These are phyloP conservation scores for Exaiptasia diaphana DNA, from an alignment of 64 coral and sea anemone species.

Conservation along the genomic window DNA sequence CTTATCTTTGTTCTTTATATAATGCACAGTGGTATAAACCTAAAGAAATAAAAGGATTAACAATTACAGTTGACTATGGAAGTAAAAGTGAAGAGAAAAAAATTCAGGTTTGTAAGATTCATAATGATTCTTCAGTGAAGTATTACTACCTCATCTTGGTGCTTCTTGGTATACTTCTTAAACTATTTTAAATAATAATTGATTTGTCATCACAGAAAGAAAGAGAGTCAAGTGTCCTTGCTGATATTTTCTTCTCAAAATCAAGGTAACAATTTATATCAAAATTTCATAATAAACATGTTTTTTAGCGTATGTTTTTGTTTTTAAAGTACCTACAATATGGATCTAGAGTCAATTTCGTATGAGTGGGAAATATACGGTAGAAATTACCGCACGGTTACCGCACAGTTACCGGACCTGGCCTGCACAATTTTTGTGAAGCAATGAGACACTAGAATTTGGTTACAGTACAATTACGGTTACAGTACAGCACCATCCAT, in stretches of 20 bases:
- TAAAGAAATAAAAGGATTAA: not conserved
- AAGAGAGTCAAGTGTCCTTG: constrained; percentile 85
- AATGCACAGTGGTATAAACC: constrained; percentile 74
- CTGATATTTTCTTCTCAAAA: constrained; percentile 90
- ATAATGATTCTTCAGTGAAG: not conserved
- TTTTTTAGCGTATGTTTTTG: not conserved
- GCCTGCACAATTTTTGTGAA: too few relatives aligned
- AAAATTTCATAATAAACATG: not conserved
- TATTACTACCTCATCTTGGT: not conserved
- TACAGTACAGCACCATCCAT: too few relatives aligned
- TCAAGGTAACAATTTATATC: constrained; percentile 73
- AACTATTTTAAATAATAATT: not conserved
- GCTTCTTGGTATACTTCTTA: not conserved
- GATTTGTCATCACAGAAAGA: constrained; percentile 64
- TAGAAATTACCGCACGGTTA: too few relatives aligned
- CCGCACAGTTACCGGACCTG: too few relatives aligned
- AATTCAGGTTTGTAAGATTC: constrained; percentile 58
- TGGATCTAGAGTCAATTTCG: too few relatives aligned
- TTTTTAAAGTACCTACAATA: too few relatives aligned
- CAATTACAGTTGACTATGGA: constrained; percentile 37
- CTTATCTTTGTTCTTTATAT: not conserved
- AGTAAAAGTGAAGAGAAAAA: constrained; percentile 66
- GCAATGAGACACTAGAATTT: too few relatives aligned
- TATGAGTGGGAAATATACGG: too few relatives aligned
- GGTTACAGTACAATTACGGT: too few relatives aligned